Evolutionary conservation across 2,888 invertebrate species (phyloP), one percentile per base, ranked within the genome.

Genomic region (Drosophila anceps): DNA sequence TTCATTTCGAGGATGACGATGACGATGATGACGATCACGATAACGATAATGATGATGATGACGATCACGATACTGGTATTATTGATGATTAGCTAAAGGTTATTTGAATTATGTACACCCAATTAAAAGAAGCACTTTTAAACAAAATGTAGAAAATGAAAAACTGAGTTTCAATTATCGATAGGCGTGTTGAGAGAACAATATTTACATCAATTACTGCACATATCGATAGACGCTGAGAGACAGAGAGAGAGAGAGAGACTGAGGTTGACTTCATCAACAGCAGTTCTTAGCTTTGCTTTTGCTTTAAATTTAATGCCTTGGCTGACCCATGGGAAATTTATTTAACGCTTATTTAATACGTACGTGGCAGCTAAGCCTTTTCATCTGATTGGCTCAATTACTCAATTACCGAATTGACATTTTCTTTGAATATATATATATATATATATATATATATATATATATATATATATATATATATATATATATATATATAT

Each of bases 1-100:
- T 90, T 48, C 70, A 62, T 57, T 90, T 90, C 64, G 87, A 84
- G 24, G 88, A 87, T 44, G 53, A 58, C 20, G 63, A 64, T 54
- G 41, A 55, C 8, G 54, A 70, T 63, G 63, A 64, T 54, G 41
- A 55, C 8, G 58, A 70, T 63, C 66, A 48, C 18, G 61, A 76
- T 67, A 50, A 48, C 9, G 46, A 50, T 48, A 24, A 73, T 4
- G 61, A 71, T 63, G 74, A 54, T 13, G 64, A 71, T 46, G 18
- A 18, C 12, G 51, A 35, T 68, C 53, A 51, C 20, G 63, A 62
- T 76, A n/a, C 54, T 57, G 74, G 74, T 62, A 24, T 39, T 41
- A 27, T 69, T 62, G 84, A 81, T 72, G 73, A 69, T 69, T 79
- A 73, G 76, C 66, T 66, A 69, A 63, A 33, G 10, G 51, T 39